Evolutionary conservation across 2,797 vertebrate genomes (phyloP), one percentile per base, ranked within the genome.

Genomic region (Amphiprion clarkii): DNA sequence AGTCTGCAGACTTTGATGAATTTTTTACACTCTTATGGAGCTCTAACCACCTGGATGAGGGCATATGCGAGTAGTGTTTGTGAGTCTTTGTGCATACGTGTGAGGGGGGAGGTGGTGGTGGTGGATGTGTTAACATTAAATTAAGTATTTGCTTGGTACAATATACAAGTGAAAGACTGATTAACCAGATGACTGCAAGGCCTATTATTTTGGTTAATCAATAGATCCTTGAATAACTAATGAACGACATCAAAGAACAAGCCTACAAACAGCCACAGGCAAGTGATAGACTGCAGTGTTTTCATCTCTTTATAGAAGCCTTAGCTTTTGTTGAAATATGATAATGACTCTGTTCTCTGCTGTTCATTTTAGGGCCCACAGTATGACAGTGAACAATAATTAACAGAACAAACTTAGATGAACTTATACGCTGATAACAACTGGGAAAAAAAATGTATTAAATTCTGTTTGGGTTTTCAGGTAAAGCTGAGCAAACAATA

Each of bases 181-280:
- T 91, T 91, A 90, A 92, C 86, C 82, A 90, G 83, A 88, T 92
- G 84, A 92, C 85, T 91, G 84, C 67, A 25, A 84, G 86, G 81
- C 74, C 82, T 84, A 83, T 93, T 91, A 85, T 92, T 92, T 93
- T 83, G 71, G 85, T 88, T 93, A 91, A 93, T 93, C 91, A 93
- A 93, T 92, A 88, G 88, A 87, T 84, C 73, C 83, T 88, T 92
- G 89, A 92, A 92, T 92, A 90, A 84, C 86, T 79, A 87, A 93
- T 92, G 86, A 91, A 79, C 63, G 33, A 88, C 87, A 90, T 92
- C 90, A 93, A 92, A 93, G 89, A 76, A 64, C 46, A 51, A 67
- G 85, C 61, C 59, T 84, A 69, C 83, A 87, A 90, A 91, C 87
- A 89, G 84, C 89, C 82, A 83, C 67, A 14, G 84, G 87, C 85